These are phyloP conservation scores for Leuciscus idus DNA, from an alignment of 2,113 vertebrate genomes.

Conservation along the genomic window DNA sequence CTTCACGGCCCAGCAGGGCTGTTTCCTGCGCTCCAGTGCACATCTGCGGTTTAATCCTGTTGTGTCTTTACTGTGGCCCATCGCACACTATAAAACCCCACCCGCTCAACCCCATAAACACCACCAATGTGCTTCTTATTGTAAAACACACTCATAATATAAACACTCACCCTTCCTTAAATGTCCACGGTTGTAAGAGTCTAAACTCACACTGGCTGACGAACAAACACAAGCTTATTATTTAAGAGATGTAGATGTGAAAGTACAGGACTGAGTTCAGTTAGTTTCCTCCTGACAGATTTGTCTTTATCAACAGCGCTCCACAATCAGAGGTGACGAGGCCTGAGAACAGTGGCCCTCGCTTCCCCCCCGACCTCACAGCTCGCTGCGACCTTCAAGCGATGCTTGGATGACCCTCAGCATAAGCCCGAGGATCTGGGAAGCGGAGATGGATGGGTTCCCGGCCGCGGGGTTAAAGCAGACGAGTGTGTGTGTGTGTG, in stretches of 20 bases:
- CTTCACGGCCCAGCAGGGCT: not conserved
- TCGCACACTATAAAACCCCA: constrained; percentile 87
- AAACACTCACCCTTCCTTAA: constrained; percentile 88
- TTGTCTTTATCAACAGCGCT: not conserved
- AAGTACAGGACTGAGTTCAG: not conserved
- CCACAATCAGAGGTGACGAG: constrained; percentile 12
- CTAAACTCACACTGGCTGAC: not conserved
- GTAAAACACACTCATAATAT: constrained; percentile 89
- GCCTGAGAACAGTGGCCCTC: constrained; percentile 53
- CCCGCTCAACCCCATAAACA: constrained; percentile 91
- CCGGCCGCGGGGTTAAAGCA: constrained; percentile 37
- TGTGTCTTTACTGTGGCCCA: constrained; percentile 85
- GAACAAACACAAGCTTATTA: not conserved
- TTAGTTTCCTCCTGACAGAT: not conserved
- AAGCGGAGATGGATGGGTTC: constrained; percentile 35
- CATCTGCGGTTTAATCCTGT: constrained; percentile 81
- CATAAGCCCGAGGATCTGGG: constrained; percentile 5
- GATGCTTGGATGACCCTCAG: not conserved
- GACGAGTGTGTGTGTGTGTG: constrained; percentile 7
- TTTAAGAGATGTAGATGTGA: no score
- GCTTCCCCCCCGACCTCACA: constrained; percentile 65
- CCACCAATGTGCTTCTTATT: constrained; percentile 85
- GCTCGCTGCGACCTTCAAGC: constrained; percentile 62
- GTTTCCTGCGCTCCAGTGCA: constrained; percentile 58
- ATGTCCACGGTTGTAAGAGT: constrained; percentile 82